Evolutionary conservation across 2,888 invertebrate species (phyloP).

Genomic region (Bombylius major): DNA sequence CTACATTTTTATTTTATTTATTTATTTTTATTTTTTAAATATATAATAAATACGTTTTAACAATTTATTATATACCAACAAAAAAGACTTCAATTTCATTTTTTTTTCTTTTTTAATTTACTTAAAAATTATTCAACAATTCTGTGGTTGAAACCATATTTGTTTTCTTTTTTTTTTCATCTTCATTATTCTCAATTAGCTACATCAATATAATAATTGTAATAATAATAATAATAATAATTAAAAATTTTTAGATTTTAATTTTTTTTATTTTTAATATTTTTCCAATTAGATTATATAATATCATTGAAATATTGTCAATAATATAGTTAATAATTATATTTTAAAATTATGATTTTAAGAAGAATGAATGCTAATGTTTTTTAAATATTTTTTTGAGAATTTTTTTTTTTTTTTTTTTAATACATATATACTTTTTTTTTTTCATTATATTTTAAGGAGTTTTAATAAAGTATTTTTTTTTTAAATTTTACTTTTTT

Average conservation of each 20-base stretch:
- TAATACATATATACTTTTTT: constrained; percentile 3
- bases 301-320: too few relatives aligned
- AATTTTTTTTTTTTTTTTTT: background rate
- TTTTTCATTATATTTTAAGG: constrained; percentile 5
- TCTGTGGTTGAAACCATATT: constrained; percentile 35
- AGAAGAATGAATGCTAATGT: background rate
- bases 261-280: too few relatives aligned
- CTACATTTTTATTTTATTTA: background rate
- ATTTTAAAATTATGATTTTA: too few relatives aligned
- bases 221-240: background rate
- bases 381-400: background rate
- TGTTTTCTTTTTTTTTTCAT: constrained; percentile 8
- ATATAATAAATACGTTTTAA: background rate
- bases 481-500: background rate
- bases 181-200: background rate
- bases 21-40: background rate
- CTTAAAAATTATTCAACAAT: constrained; percentile 36
- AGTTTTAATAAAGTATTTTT: background rate
- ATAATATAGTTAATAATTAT: too few relatives aligned
- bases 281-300: too few relatives aligned
- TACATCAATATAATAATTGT: background rate
- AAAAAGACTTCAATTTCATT: background rate
- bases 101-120: constrained; percentile 1
- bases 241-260: too few relatives aligned
- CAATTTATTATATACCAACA: background rate